Evolutionary conservation across 1,140 invertebrate genomes (phyloP).

Genomic region (Tribolium castaneum): DNA sequence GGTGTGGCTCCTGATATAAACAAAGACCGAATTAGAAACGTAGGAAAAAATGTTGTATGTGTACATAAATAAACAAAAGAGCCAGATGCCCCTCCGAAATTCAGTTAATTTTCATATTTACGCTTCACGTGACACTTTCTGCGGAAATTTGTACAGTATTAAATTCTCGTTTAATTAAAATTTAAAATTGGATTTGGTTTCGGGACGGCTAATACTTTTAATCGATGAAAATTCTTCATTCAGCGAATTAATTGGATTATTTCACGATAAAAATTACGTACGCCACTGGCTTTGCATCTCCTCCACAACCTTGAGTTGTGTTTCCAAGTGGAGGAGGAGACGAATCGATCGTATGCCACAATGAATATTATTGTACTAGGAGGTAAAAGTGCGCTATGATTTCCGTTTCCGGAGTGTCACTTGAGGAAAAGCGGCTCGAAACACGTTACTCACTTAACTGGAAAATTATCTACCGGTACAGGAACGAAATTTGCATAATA

Average conservation of each 20-base stretch:
- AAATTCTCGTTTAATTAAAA: not conserved
- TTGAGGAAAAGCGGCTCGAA: not conserved
- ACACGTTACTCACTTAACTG: not conserved
- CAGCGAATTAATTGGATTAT: not conserved
- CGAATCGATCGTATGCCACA: not conserved
- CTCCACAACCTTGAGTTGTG: no score
- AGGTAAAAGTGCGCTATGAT: not conserved
- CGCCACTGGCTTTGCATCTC: not conserved
- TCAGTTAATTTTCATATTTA: not conserved
- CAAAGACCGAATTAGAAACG: not conserved
- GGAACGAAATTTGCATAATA: not conserved
- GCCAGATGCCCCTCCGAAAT: not conserved
- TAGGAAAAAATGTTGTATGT: not conserved
- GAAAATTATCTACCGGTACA: not conserved
- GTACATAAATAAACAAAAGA: not conserved
- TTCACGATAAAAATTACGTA: not conserved
- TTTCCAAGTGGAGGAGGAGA: not conserved
- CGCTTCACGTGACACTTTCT: not conserved
- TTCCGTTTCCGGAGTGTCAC: not conserved
- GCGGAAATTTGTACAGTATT: not conserved
- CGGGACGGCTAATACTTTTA: not conserved
- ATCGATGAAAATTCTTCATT: not conserved
- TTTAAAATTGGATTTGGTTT: not conserved
- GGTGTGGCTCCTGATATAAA: not conserved
- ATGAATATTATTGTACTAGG: not conserved